Base-by-base conservation (phyloP, 2,113 vertebrate species). In the Canis aureus region DNA sequence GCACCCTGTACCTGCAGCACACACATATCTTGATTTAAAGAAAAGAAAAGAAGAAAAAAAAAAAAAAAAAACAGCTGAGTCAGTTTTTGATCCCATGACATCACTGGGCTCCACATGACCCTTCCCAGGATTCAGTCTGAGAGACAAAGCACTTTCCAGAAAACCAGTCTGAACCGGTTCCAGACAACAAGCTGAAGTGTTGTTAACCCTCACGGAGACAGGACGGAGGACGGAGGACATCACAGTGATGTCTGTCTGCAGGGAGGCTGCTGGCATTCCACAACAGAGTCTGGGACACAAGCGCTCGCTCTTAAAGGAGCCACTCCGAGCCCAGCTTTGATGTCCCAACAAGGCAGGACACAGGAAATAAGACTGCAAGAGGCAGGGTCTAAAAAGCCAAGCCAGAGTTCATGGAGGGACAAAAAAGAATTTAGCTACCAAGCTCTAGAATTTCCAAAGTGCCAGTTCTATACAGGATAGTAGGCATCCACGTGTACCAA, bases 111-210 rank as follows among this genome's bases (percentile, higher is more conserved):
- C 98, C 99, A 99, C 99, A 99, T 99, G 99, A 99, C 99, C 99
- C 98, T 99, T 99, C 99, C 99, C 99, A 99, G 99, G 99, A 99
- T 99, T 99, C 99, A 98, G 98, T 98, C 97, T 98, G 98, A 99
- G 98, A 99, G 98, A 99, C 99, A 99, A 99, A 99, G 99, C 98
- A 98, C 98, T 99, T 99, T 99, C 99, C 99, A 98, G 98, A 99
- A 99, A 99, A 99, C 99, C 99, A 98, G 99, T 99, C 99, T 99
- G 98, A 99, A 99, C 99, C 98, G 99, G 99, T 99, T 97, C 98
- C 96, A 97, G 98, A 98, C 98, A 98, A 99, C 98, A 98, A 98
- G 98, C 98, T 98, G 98, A 99, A 99, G 98, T 98, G 99, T 99
- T 99, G 99, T 99, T 99, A 99, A 99, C 99, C 99, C 99, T 97